Percentiles rank a stretch among this genome's conserved stretches.
phyloP scores from a whole-genome alignment of 2,888 invertebrate genomes.

The Lepetodrilus schrolli region DNA sequence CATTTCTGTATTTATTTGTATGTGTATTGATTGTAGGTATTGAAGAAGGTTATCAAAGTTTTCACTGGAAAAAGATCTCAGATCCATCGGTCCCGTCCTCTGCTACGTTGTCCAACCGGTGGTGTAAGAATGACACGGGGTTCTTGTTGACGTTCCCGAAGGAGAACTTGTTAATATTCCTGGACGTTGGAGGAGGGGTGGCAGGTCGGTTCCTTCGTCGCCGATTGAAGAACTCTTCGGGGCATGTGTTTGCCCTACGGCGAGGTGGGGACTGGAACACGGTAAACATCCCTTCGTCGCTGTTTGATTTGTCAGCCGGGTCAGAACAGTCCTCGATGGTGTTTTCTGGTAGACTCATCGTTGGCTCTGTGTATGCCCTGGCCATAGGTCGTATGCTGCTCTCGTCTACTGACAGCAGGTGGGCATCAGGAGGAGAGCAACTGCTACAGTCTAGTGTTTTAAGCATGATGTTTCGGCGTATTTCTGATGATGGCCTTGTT shows the following conservation, averaged over 20 bases:
- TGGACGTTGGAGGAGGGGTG: conserved; percentile 33
- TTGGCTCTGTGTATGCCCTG: conserved; percentile 44
- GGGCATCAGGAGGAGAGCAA: conserved; percentile 5
- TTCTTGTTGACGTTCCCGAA: conserved; percentile 30
- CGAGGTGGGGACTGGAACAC: conserved; percentile 31
- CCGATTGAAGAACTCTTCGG: conserved; percentile 41
- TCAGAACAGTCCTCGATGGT: conserved; percentile 38
- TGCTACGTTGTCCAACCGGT: conserved; percentile 38
- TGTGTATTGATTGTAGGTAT: no score
- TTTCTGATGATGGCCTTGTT: background rate
- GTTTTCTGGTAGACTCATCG: conserved; percentile 38
- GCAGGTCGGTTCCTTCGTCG: conserved; percentile 33
- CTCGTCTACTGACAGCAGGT: conserved; percentile 38
- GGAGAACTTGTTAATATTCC: conserved; percentile 31
- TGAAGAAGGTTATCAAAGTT: no score
- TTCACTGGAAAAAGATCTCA: no score
- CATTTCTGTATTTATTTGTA: no score
- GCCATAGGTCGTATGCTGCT: conserved; percentile 34
- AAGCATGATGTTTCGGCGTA: background rate
- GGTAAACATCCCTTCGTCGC: conserved; percentile 2
- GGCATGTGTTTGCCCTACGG: conserved; percentile 41
- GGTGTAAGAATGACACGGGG: conserved; percentile 40
- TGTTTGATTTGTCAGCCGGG: conserved; percentile 26
- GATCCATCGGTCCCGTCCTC: no score
- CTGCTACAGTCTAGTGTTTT: background rate